These are phyloP conservation scores for Bombus superbus DNA, from an alignment of 1,140 invertebrate genomes.

Conservation along the genomic window DNA sequence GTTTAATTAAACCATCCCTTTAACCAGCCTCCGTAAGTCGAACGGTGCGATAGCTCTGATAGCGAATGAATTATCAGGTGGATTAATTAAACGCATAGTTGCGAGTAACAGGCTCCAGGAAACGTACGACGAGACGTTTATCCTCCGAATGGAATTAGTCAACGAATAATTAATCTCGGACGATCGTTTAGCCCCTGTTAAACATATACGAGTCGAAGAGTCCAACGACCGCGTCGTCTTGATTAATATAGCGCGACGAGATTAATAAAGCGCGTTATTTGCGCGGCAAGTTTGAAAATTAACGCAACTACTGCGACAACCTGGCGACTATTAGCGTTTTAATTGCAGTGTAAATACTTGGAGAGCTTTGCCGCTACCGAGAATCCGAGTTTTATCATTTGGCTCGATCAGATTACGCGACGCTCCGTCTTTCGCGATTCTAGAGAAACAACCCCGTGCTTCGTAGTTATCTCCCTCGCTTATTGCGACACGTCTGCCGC, in stretches of 20 bases:
- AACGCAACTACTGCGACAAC: not conserved
- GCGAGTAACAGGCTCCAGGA: not conserved
- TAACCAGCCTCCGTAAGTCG: not conserved
- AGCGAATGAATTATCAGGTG: not conserved
- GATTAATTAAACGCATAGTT: constrained; percentile 51
- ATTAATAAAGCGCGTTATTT: not conserved
- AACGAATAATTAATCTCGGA: not conserved
- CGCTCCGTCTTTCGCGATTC: constrained; percentile 21
- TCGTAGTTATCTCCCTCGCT: not conserved
- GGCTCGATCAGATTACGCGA: constrained; percentile 37
- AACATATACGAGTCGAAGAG: not conserved
- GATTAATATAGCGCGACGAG: not conserved
- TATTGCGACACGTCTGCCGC: not conserved
- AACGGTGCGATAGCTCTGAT: not conserved
- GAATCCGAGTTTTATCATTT: constrained; percentile 36
- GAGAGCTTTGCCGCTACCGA: not conserved
- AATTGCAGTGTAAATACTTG: constrained; percentile 4
- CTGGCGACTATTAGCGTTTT: not conserved
- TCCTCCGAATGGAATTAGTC: not conserved
- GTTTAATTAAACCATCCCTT: not conserved
- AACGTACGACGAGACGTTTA: not conserved
- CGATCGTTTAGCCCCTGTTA: not conserved
- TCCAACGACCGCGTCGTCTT: not conserved
- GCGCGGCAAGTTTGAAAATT: not conserved
- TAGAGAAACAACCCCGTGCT: not conserved